These are phyloP conservation scores for Atherinomorus stipes DNA, from an alignment of 2,113 vertebrate species.

Conservation along the genomic window DNA sequence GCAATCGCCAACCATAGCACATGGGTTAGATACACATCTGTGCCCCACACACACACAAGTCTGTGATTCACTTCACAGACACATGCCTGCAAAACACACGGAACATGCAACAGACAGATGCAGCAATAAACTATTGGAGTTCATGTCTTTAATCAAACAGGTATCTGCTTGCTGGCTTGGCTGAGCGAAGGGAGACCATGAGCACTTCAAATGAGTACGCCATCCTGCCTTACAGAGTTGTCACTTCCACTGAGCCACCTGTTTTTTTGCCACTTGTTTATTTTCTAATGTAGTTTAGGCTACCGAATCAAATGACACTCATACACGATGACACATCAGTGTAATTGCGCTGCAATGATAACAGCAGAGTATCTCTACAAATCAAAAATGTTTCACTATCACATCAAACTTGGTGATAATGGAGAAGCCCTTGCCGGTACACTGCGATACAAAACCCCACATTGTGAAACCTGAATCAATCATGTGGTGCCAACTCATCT, in stretches of 20 bases:
- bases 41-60: neutral
- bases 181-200: conserved; percentile 66
- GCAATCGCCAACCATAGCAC: conserved; percentile 85
- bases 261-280: no score
- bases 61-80: conserved; percentile 25
- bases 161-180: conserved; percentile 55
- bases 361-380: neutral
- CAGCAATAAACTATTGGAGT: conserved; percentile 26
- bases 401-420: neutral
- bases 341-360: neutral
- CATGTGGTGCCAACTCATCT: neutral
- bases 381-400: neutral
- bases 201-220: conserved; percentile 5
- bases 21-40: conserved; percentile 78
- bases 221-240: neutral
- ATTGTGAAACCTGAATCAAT: no score
- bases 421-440: conserved; percentile 4
- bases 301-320: neutral
- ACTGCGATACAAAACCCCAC: neutral
- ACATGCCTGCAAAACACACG: conserved; percentile 29
- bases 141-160: conserved; percentile 26
- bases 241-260: neutral
- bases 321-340: neutral
- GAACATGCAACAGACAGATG: conserved; percentile 49
- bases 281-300: no score